A percentile compares a stretch with the other conserved stretches of the same genome.
Conservation (phyloP, 2,113 vertebrate genomes). For the Ancistrus triradiatus region DNA sequence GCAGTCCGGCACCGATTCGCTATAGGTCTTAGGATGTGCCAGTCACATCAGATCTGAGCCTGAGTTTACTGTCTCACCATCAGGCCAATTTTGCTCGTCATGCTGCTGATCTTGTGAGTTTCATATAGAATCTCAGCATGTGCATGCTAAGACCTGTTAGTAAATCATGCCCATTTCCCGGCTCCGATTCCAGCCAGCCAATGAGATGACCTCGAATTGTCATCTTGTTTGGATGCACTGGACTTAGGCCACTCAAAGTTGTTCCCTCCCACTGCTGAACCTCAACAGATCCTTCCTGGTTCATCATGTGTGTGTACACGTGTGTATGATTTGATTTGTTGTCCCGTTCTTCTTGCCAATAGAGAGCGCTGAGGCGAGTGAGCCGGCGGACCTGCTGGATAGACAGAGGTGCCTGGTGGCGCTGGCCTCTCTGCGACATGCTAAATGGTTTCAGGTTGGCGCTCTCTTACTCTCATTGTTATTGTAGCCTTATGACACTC, state of each 20-base stretch:
- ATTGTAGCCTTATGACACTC: conserved; percentile 75
- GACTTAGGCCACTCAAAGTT: conserved; percentile 27
- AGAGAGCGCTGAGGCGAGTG: conserved; percentile 93
- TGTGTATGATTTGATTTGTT: conserved; percentile 63
- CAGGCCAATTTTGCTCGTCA: neutral
- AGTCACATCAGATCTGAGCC: conserved; percentile 1
- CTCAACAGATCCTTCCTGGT: conserved; percentile 49
- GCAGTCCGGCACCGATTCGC: conserved; percentile 37
- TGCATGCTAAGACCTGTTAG: conserved; percentile 32
- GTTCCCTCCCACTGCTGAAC: conserved; percentile 51
- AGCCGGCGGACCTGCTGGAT: conserved; percentile 97
- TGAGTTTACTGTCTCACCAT: neutral
- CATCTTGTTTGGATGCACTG: conserved; percentile 40
- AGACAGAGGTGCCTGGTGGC: conserved; percentile 99
- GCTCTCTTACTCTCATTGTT: conserved; percentile 86
- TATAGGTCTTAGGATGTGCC: conserved; percentile 20
- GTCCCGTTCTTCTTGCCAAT: conserved; percentile 80
- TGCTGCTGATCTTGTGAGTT: neutral
- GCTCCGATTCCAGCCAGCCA: conserved; percentile 42
- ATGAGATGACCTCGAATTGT: conserved; percentile 29
- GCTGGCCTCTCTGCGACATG: conserved; percentile 99
- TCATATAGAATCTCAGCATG: conserved; percentile 5
- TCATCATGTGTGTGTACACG: conserved; percentile 63
- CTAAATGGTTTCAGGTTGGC: conserved; percentile 99
- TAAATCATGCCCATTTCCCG: conserved; percentile 21